Conservation (phyloP, 2,888 invertebrate species). For the Empis stercorea region DNA sequence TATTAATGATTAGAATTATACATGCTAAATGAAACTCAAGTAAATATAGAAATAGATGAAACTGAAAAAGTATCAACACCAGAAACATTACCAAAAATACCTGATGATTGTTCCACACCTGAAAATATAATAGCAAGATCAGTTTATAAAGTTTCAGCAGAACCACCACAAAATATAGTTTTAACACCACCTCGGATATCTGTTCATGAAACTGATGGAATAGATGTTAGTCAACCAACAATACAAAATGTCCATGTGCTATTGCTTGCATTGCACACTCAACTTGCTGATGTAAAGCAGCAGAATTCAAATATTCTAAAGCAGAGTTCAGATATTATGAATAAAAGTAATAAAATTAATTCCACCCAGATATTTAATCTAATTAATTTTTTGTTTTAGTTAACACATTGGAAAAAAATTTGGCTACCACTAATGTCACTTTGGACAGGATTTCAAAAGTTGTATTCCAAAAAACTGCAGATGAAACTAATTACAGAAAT, state of each 20-base stretch:
- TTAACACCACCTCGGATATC: neutral
- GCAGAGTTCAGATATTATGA: neutral
- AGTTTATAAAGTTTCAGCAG: neutral
- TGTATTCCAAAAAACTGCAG: no score
- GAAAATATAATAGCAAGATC: neutral
- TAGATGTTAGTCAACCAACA: neutral
- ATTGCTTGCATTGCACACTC: neutral
- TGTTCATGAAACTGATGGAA: neutral
- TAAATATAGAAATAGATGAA: neutral
- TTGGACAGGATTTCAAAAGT: no score
- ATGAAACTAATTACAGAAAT: no score
- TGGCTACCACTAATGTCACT: neutral
- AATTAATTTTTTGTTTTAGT: neutral
- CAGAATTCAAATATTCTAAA: neutral
- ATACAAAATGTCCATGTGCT: neutral
- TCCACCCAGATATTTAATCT: neutral
- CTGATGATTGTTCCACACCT: neutral
- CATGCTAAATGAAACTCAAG: neutral
- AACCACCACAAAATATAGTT: no score
- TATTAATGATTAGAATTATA: neutral
- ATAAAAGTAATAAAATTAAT: neutral
- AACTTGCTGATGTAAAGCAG: neutral
- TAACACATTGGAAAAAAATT: neutral
- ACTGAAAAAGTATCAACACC: neutral
- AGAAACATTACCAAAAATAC: neutral